These are phyloP conservation scores for Orbicella faveolata DNA, from an alignment of 64 coral and sea anemone species.

Conservation along the genomic window DNA sequence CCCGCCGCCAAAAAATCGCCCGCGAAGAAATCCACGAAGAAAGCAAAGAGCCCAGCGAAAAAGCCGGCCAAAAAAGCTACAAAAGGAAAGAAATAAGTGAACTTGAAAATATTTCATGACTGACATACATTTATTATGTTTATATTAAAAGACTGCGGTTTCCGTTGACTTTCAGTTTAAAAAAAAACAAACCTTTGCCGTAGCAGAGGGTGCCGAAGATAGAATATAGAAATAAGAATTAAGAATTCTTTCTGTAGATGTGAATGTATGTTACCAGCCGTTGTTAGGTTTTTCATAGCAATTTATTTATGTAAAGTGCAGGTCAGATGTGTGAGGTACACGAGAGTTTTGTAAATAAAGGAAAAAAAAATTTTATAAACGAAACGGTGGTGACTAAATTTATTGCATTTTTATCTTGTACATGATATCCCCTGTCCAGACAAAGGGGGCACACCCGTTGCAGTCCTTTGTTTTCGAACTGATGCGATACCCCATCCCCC, in stretches of 20 bases:
- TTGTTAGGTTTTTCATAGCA: slow-evolving; percentile 4
- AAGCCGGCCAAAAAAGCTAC: not conserved
- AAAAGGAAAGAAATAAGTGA: not conserved
- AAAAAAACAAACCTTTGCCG: slow-evolving; percentile 24
- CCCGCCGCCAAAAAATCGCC: slow-evolving; percentile 14
- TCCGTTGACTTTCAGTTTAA: not conserved
- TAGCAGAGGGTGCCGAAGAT: not conserved
- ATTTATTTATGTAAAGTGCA: slow-evolving; percentile 42
- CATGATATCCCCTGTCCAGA: not conserved
- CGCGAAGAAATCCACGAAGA: slow-evolving; percentile 40
- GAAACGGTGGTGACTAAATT: not conserved
- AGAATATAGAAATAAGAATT: slow-evolving; percentile 22
- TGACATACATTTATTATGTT: slow-evolving; percentile 2
- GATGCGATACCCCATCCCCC: too few species aligned
- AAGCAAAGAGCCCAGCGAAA: slow-evolving; percentile 47
- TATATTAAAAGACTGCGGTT: not conserved
- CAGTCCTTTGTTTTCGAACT: too few species aligned
- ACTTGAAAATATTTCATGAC: not conserved
- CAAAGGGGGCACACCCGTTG: not conserved
- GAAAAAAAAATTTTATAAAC: not conserved
- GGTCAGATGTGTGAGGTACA: not conserved
- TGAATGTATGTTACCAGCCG: slow-evolving; percentile 9
- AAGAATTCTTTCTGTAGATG: slow-evolving; percentile 12
- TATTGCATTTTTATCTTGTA: not conserved
- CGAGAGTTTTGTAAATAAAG: slow-evolving; percentile 43